These are phyloP conservation scores for Oreochromis mossambicus DNA, from an alignment of 2,797 vertebrate species.

Conservation along the genomic window DNA sequence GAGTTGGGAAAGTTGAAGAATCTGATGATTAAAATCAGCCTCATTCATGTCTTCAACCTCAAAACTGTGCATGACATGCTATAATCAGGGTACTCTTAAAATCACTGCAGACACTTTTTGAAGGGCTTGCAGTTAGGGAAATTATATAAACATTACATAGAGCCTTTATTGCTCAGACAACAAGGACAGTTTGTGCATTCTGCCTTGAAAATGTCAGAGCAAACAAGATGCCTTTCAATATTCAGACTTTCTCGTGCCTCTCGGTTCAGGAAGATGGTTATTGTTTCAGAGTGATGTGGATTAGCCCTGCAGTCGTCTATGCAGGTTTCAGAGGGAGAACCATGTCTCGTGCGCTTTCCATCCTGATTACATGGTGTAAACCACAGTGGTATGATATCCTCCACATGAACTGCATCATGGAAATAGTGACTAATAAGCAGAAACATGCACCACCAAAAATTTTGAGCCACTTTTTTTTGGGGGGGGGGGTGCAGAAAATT, in stretches of 20 bases:
- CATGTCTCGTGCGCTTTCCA: not conserved
- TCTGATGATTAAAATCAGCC: not conserved
- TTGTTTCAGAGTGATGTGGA: not conserved
- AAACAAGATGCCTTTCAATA: conserved; percentile 1
- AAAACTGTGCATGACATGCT: not conserved
- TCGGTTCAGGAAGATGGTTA: not conserved
- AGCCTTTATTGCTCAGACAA: conserved; percentile 6
- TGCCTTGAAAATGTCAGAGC: conserved; percentile 15
- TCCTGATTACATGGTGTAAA: not conserved
- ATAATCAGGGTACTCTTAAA: conserved; percentile 3
- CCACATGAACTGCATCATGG: not conserved
- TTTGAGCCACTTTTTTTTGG: no score
- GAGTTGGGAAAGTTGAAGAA: not conserved
- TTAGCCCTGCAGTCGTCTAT: not conserved
- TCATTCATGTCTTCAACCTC: not conserved
- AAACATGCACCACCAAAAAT: not conserved
- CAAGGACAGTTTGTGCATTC: not conserved
- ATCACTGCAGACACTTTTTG: not conserved
- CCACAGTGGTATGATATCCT: not conserved
- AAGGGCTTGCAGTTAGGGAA: not conserved
- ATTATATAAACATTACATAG: conserved; percentile 14
- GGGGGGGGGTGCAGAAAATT: not conserved
- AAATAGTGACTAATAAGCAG: not conserved
- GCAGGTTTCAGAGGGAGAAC: not conserved
- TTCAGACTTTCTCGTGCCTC: not conserved